Evolutionary conservation across 2,888 invertebrate genomes (phyloP).

Genomic region (Halocaridina rubra): DNA sequence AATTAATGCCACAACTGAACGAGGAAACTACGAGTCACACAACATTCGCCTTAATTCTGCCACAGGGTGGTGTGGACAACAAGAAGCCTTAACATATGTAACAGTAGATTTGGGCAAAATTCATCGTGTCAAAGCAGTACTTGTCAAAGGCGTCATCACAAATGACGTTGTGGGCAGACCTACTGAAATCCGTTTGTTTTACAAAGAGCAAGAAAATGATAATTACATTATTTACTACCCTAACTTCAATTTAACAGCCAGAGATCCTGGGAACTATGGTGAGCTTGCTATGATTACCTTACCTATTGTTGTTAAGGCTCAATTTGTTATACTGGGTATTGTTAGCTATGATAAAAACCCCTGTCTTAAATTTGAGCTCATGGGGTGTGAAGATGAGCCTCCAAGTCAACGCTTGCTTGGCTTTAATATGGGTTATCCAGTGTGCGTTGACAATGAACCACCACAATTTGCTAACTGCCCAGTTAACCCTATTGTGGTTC

Average conservation of each 20-base stretch:
- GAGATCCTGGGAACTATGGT: conserved; percentile 96
- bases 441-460: conserved; percentile 95
- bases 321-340: conserved; percentile 92
- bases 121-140: conserved; percentile 90
- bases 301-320: conserved; percentile 91
- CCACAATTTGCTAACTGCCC: conserved; percentile 97
- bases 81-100: conserved; percentile 95
- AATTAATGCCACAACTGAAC: conserved; percentile 93
- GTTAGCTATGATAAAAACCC: conserved; percentile 97
- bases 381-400: conserved; percentile 91
- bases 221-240: conserved; percentile 98
- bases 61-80: conserved; percentile 97
- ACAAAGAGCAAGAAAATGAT: conserved; percentile 92
- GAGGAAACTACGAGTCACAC: conserved; percentile 86
- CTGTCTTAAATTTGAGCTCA: conserved; percentile 93
- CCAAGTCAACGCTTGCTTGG: conserved; percentile 84
- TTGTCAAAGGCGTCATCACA: conserved; percentile 94
- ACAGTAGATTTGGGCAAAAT: conserved; percentile 94
- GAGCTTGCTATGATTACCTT: conserved; percentile 95
- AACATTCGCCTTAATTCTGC: conserved; percentile 91
- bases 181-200: conserved; percentile 96
- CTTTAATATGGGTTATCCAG: conserved; percentile 92
- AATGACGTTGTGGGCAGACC: conserved; percentile 95
- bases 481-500: conserved; percentile 88
- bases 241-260: conserved; percentile 92